These are phyloP conservation scores for Pasiphila rectangulata DNA, from an alignment of 2,888 invertebrate species.

Conservation along the genomic window DNA sequence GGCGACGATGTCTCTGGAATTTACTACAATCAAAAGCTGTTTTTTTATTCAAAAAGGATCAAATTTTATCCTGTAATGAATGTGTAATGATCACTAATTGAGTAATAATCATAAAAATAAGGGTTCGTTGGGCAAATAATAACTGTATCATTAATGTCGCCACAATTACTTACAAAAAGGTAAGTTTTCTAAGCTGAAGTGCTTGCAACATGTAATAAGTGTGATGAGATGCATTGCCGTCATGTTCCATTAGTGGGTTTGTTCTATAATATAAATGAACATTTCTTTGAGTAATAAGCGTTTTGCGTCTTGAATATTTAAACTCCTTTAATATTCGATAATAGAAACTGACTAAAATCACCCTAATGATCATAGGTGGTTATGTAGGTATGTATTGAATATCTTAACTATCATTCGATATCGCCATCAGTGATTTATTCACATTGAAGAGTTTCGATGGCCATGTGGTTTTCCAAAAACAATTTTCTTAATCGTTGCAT, in stretches of 20 bases:
- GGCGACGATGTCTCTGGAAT: too few relatives aligned
- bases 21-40: too few relatives aligned
- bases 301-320: neutral
- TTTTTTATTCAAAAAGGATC: conserved; percentile 1
- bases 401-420: too few relatives aligned
- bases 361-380: too few relatives aligned
- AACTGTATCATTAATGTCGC: conserved; percentile 56
- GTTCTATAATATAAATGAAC: conserved; percentile 56
- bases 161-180: neutral
- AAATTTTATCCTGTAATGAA: neutral
- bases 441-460: too few relatives aligned
- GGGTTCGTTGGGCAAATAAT: conserved; percentile 50
- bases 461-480: too few relatives aligned
- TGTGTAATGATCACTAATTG: conserved; percentile 2
- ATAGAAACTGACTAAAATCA: too few relatives aligned
- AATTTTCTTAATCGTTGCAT: too few relatives aligned
- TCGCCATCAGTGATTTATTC: too few relatives aligned
- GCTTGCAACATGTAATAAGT: conserved; percentile 35
- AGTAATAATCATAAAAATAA: conserved; percentile 6
- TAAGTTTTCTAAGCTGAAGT: neutral
- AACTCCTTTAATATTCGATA: too few relatives aligned
- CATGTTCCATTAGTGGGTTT: conserved; percentile 71
- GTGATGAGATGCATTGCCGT: conserved; percentile 58
- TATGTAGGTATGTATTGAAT: too few relatives aligned
- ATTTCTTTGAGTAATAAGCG: neutral